These are phyloP conservation scores for Cotesia vestalis DNA, from an alignment of 1,140 invertebrate genomes.

Conservation along the genomic window DNA sequence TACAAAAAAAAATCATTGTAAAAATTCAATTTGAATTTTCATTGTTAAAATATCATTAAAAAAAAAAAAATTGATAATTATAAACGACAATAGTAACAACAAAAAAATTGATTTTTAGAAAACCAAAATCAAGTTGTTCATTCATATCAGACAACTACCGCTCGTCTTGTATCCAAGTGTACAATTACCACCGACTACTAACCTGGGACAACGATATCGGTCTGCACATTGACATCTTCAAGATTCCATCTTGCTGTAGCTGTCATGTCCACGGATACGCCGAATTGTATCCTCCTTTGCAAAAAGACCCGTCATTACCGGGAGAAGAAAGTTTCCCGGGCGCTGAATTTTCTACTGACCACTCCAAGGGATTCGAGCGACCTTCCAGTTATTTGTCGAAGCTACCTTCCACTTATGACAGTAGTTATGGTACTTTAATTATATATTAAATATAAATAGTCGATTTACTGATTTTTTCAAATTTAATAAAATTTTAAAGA, in stretches of 20 bases:
- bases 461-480: too few relatives aligned
- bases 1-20: too few relatives aligned
- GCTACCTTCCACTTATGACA: conserved; percentile 40
- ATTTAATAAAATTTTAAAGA: too few relatives aligned
- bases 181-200: conserved; percentile 85
- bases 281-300: conserved; percentile 71
- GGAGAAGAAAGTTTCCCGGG: conserved; percentile 59
- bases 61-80: background rate
- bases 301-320: conserved; percentile 55
- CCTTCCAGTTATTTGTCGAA: conserved; percentile 45
- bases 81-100: too few relatives aligned
- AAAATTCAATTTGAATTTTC: background rate
- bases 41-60: conserved; percentile 21
- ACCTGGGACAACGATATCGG: conserved; percentile 85
- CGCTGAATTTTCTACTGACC: conserved; percentile 53
- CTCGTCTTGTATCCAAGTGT: conserved; percentile 84
- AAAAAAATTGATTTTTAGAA: conserved; percentile 66
- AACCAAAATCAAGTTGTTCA: conserved; percentile 77
- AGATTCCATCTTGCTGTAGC: conserved; percentile 85
- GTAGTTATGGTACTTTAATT: conserved; percentile 40
- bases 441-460: background rate
- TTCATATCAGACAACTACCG: conserved; percentile 83
- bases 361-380: conserved; percentile 43
- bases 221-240: conserved; percentile 87
- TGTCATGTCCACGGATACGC: conserved; percentile 82